Base-by-base conservation (phyloP, 2,797 vertebrate genomes). In the Tenualosa ilisha region DNA sequence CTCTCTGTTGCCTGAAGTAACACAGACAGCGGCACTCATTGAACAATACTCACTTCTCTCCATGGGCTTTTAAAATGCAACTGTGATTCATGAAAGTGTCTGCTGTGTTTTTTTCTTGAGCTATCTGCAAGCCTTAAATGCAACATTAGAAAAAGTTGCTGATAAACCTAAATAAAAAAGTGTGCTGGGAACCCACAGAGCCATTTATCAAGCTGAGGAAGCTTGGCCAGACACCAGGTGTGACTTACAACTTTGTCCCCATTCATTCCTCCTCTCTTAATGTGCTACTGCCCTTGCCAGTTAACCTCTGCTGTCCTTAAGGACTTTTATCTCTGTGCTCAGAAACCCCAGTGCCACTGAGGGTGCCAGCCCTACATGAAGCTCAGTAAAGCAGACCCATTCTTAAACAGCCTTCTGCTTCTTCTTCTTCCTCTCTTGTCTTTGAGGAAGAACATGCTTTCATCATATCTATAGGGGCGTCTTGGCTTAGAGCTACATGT, bases 1-100 rank as follows among this genome's bases (percentile, higher is more conserved):
- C 98, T 91, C 95, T 97, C 93, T 99, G 98, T 88, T 99, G 98
- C 91, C 98, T 99, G 89, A 3, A 37, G 40, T 8, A 82, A 83
- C 26, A 86, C 46, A 82, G 17, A 53, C 13, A 79, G 2, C 2
- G 12, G 75, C 54, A 61, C 61, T 22, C n/a, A 9, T 79, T 79
- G 7, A 79, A 40, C 15, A 79, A 46, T 20, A 43, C 40, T 3
- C 20, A 40, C 15, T 46, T 46, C 15, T 79, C 37, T 79, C 72
- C 17, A 20, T 79, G 1, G 20, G 72, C 40, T 79, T 79, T 79
- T 79, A 43, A 79, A 46, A 79, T 9, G 72, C 26, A 22, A 79
- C 46, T 7, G 20, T 20, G 40, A 79, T 79, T 40, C 22, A 43
- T 46, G 72, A 79, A 46, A 43, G 37, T 79, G 37, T 79, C 72